Evolutionary conservation across 2,797 vertebrate genomes (phyloP).

Genomic region (Crenuchus spilurus): DNA sequence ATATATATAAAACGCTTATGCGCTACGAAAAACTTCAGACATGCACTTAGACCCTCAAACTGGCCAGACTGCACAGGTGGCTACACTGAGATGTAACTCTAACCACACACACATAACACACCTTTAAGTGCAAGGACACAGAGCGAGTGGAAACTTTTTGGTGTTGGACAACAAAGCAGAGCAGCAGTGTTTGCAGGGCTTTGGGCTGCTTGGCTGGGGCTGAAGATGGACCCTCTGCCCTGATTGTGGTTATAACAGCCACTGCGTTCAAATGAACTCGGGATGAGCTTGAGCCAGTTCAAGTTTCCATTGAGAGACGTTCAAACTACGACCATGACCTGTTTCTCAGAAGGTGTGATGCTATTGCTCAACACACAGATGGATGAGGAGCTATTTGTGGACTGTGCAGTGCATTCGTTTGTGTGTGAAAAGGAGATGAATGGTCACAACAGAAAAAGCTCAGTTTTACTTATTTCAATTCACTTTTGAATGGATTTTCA

Average conservation of each 20-base stretch:
- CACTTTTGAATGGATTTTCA: no score
- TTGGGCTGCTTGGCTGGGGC: conserved; percentile 23
- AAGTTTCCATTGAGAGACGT: conserved; percentile 51
- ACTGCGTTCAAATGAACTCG: conserved; percentile 26
- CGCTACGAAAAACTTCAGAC: no score
- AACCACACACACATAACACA: conserved; percentile 8
- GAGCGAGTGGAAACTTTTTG: conserved; percentile 43
- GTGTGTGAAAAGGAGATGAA: neutral
- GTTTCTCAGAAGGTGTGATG: neutral
- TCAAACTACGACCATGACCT: neutral
- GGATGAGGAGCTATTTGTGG: neutral
- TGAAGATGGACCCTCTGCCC: conserved; percentile 35
- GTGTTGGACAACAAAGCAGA: conserved; percentile 41
- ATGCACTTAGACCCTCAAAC: neutral
- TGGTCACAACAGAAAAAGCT: no score
- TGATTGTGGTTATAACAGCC: conserved; percentile 61
- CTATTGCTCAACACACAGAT: neutral
- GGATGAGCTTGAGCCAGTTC: conserved; percentile 24
- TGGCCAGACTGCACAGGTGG: conserved; percentile 12
- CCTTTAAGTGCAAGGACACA: neutral
- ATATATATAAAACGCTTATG: no score
- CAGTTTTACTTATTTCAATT: no score
- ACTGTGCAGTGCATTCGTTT: no score
- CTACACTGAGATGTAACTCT: neutral
- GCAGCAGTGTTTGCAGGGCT: conserved; percentile 27